Evolutionary conservation across 2,113 vertebrate species (phyloP), one percentile per base, ranked within the genome.

Genomic region (Zosterops hypoxanthus): DNA sequence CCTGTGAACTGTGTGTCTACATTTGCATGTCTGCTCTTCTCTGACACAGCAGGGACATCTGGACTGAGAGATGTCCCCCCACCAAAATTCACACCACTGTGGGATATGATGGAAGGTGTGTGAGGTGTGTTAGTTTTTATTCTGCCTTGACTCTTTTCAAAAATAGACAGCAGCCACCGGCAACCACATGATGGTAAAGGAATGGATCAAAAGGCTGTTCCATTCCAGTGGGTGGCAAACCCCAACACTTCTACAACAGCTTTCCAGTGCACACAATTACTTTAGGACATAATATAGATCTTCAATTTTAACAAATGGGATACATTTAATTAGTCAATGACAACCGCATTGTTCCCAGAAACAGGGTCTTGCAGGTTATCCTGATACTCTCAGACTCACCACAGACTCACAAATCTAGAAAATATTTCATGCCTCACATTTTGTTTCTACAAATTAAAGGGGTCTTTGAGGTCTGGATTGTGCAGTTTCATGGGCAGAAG

Each of bases 151-250:
- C 8, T 82, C 8, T 25, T 72, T 33, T n/a, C 14, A 61, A 73
- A 80, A 81, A 53, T 5, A 23, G 9, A 7, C 31, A 60, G 9
- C 53, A 83, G 18, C 23, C 50, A 49, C n/a, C 28, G 41, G 47
- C 46, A 80, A 1, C 7, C 2, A 13, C 5, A 5, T 1, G 7
- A 33, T n/a, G 39, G 15, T 14, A 63, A 63, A 80, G 34, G 36
- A 64, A 31, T 5, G 6, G n/a, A 61, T n/a, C 6, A 29, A 0
- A 3, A 8, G 12, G 12, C 14, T 83, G 12, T 4, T 66, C 24
- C n/a, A 53, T 11, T 22, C 33, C 23, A 42, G 49, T 0, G 0
- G 0, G 1, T 46, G 66, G 46, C 33, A 63, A 85, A 25, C 11
- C 5, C 41, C n/a, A 78, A 41, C n/a, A 77, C 19, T 76, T 61